Base-by-base conservation (phyloP, 2,113 vertebrate species). In the Labeo rohita region DNA sequence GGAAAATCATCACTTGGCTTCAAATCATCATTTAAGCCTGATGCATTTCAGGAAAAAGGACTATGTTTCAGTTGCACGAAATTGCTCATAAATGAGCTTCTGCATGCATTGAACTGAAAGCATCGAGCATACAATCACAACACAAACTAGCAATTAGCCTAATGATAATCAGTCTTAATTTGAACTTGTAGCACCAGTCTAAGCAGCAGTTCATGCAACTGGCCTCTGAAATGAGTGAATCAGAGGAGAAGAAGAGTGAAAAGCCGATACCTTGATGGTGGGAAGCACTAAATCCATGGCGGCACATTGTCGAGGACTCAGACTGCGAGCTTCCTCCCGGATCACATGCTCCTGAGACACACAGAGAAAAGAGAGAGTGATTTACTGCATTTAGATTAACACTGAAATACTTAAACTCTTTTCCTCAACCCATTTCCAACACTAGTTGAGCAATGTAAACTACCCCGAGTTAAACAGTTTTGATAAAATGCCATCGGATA, bases 261-360 rank as follows among this genome's bases (percentile, higher is more conserved):
- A 86, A 43, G n/a, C 34, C 6, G 12, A 80, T 92, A 99, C 98
- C 97, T 99, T 99, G 91, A 98, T 97, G 81, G 98, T 99, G 68
- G 96, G 96, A 75, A 99, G 94, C 59, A 97, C 97, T 13, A 96
- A 95, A 63, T 99, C 98, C 98, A 99, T 97, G 85, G 97, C 88
- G 6, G 97, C 95, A 86, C 97, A 99, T 86, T 99, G 98, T 90
- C 97, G 93, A 83, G 96, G 95, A 0, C 94, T 96, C 92, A 99
- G 94, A 91, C 97, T 98, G 80, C 94, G 96, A 89, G 96, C 94
- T 87, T 99, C 97, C 84, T 99, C 98, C 85, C 97, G 95, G 85
- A 93, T 98, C 70, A 99, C 96, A 4, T 99, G 98, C 36, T 99
- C 98, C 98, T 99, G 90, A 87, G 87, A 78, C 61, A 68, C 86